These are phyloP conservation scores for Ceriagrion tenellum DNA, from an alignment of 2,888 invertebrate genomes.

Conservation along the genomic window DNA sequence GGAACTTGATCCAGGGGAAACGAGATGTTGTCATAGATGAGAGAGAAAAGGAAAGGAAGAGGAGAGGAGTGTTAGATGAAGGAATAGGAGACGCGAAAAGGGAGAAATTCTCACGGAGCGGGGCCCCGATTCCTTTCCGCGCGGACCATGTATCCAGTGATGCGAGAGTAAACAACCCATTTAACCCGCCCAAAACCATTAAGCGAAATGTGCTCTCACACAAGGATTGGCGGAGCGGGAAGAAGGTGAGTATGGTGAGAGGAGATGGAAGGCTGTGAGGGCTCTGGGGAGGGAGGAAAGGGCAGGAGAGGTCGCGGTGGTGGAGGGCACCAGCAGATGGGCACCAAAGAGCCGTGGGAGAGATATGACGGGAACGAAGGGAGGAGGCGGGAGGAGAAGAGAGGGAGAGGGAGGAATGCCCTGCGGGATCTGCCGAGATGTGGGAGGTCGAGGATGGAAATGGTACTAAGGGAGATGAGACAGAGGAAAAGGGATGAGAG, in stretches of 20 bases:
- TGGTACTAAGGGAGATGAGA: not conserved
- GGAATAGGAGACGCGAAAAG: not conserved
- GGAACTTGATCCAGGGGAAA: not conserved
- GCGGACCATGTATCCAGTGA: conserved; percentile 50
- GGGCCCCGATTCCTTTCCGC: conserved; percentile 40
- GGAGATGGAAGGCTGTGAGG: not conserved
- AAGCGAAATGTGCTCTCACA: conserved; percentile 22
- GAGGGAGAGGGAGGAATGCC: not conserved
- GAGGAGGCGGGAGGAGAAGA: not conserved
- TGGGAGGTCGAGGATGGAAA: not conserved
- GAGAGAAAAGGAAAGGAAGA: not conserved
- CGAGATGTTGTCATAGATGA: not conserved
- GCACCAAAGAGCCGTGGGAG: not conserved
- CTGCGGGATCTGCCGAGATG: not conserved
- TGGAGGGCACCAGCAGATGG: not conserved
- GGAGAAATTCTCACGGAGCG: not conserved
- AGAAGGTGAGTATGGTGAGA: conserved; percentile 3
- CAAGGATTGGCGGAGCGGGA: conserved; percentile 21
- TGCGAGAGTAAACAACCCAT: conserved; percentile 60
- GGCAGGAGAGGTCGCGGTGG: conserved; percentile 28
- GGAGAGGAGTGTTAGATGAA: not conserved
- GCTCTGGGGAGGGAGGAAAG: not conserved
- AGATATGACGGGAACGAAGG: not conserved
- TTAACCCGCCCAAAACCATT: conserved; percentile 63
- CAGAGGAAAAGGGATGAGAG: not conserved